Conservation (phyloP, 2,888 invertebrate genomes). For the Cryptocheilus praepositus region DNA sequence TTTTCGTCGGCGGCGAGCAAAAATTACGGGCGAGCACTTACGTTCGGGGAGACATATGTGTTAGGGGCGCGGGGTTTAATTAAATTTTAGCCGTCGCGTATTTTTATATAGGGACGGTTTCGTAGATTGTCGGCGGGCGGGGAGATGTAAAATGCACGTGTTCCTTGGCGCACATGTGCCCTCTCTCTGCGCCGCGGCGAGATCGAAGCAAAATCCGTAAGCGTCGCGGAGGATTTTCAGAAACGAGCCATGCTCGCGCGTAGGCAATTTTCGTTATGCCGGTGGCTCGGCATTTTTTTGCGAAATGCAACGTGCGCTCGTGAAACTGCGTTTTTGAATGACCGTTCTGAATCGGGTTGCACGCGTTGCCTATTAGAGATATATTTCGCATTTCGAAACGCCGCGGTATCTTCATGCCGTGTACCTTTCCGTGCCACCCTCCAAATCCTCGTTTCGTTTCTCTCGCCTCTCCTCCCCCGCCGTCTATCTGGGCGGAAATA, state of each 20-base stretch:
- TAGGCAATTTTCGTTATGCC: too few relatives aligned
- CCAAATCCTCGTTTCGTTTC: too few relatives aligned
- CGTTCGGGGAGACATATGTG: background rate
- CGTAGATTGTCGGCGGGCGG: background rate
- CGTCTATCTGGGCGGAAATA: conserved; percentile 10
- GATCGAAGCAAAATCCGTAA: background rate
- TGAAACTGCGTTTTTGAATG: too few relatives aligned
- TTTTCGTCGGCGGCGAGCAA: background rate
- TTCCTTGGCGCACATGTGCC: background rate
- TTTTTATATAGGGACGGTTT: background rate
- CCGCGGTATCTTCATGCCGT: too few relatives aligned
- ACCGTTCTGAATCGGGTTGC: too few relatives aligned
- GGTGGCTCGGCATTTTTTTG: too few relatives aligned
- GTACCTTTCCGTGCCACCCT: too few relatives aligned
- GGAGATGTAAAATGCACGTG: conserved; percentile 5
- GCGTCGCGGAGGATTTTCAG: background rate
- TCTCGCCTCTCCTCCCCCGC: too few relatives aligned
- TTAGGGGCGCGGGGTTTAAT: background rate
- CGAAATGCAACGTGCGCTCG: too few relatives aligned
- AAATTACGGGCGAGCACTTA: background rate
- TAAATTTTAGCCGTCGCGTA: background rate
- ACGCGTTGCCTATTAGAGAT: too few relatives aligned
- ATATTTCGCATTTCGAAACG: too few relatives aligned
- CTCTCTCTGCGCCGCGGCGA: background rate
- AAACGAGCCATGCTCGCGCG: background rate